These are phyloP conservation scores for Macrotis lagotis DNA, from an alignment of 2,113 vertebrate species.

Conservation along the genomic window DNA sequence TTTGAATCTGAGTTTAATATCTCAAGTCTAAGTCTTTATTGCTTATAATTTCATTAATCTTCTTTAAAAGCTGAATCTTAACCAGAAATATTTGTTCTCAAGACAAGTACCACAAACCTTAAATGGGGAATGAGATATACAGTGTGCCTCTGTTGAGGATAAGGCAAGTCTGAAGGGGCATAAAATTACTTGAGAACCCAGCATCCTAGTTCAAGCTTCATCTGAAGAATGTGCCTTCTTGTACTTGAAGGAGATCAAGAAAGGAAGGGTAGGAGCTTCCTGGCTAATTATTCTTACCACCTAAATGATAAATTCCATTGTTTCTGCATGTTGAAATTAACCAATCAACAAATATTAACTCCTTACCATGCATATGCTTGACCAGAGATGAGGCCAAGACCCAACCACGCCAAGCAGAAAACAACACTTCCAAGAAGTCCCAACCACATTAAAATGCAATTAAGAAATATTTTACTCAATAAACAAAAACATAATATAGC, in stretches of 20 bases:
- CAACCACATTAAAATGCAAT: not conserved
- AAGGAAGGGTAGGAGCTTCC: not conserved
- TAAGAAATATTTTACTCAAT: not conserved
- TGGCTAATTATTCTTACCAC: not conserved
- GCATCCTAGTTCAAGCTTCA: not conserved
- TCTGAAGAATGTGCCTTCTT: not conserved
- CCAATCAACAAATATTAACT: not conserved
- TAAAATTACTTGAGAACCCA: not conserved
- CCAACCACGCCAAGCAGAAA: not conserved
- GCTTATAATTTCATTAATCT: not conserved
- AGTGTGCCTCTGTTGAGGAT: not conserved
- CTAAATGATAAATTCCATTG: not conserved
- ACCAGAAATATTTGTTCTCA: not conserved
- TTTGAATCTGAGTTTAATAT: not conserved
- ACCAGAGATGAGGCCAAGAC: not conserved
- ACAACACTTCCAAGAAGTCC: not conserved
- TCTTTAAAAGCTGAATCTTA: no score
- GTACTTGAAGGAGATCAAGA: not conserved
- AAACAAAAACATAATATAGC: not conserved
- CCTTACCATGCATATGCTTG: not conserved
- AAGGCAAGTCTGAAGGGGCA: not conserved
- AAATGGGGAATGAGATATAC: not conserved
- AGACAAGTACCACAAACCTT: not conserved
- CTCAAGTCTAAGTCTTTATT: not conserved
- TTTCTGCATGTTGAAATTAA: not conserved